Conservation (phyloP, 1,140 invertebrate genomes). For the Cydia strobilella region DNA sequence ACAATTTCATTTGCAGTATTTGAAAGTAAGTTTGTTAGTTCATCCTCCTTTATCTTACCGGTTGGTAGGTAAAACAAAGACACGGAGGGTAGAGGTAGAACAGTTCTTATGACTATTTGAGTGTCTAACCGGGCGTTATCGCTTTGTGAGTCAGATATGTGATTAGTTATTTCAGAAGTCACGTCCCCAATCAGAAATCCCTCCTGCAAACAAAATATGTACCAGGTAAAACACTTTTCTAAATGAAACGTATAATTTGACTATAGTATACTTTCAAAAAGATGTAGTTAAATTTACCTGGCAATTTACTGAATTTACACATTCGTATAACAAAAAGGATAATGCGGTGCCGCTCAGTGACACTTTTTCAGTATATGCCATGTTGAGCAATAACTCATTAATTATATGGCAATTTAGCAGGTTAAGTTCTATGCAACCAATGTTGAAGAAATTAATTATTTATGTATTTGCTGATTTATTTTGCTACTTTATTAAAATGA, state of each 20-base stretch:
- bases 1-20: constrained; percentile 80
- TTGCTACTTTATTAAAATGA: constrained; percentile 6
- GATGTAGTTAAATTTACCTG: constrained; percentile 74
- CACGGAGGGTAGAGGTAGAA: constrained; percentile 79
- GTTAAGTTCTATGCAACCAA: neutral
- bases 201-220: constrained; percentile 78
- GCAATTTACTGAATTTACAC: constrained; percentile 79
- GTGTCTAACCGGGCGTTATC: constrained; percentile 81
- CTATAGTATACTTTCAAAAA: neutral
- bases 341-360: constrained; percentile 81
- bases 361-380: constrained; percentile 77
- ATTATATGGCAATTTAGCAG: constrained; percentile 6
- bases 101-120: constrained; percentile 81
- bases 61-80: constrained; percentile 80
- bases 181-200: constrained; percentile 84
- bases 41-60: constrained; percentile 79
- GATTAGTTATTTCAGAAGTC: constrained; percentile 82
- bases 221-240: neutral
- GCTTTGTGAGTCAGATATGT: constrained; percentile 83
- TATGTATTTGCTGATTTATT: neutral
- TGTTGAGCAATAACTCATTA: constrained; percentile 40
- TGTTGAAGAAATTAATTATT: constrained; percentile 25
- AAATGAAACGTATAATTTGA: neutral
- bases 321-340: constrained; percentile 83
- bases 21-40: constrained; percentile 76